These are phyloP conservation scores for Alosa alosa DNA, from an alignment of 2,113 vertebrate species.

Conservation along the genomic window DNA sequence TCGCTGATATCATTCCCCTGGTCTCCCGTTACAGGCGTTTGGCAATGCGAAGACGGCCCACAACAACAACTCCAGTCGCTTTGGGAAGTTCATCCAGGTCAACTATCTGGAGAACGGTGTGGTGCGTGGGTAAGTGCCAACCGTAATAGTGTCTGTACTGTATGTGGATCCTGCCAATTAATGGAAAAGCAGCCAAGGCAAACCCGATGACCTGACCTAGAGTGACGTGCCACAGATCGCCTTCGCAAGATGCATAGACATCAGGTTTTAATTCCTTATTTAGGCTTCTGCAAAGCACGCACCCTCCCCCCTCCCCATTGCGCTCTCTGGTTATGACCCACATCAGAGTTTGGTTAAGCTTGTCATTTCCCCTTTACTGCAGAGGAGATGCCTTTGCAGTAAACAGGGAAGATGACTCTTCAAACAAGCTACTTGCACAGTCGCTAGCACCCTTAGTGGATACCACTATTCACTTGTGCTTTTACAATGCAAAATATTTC, in stretches of 20 bases:
- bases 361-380: not conserved
- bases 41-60: slow-evolving; percentile 98
- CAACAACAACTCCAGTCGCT: slow-evolving; percentile 99
- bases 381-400: not conserved
- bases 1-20: not conserved
- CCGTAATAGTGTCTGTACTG: not conserved
- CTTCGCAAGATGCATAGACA: not conserved
- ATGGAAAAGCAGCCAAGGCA: not conserved
- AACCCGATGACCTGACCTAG: not conserved
- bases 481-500: not conserved
- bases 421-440: not conserved
- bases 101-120: slow-evolving; percentile 94
- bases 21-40: slow-evolving; percentile 74
- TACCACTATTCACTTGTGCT: not conserved
- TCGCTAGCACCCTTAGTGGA: not conserved
- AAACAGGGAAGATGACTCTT: not conserved
- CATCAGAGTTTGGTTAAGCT: slow-evolving; percentile 2
- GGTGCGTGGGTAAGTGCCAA: slow-evolving; percentile 86
- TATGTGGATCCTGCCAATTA: not conserved
- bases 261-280: slow-evolving; percentile 13
- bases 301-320: not conserved
- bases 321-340: slow-evolving; percentile 1
- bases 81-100: slow-evolving; percentile 98
- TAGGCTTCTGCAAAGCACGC: not conserved
- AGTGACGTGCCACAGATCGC: not conserved